A percentile compares a stretch with the other conserved stretches of the same genome.
Conservation (phyloP, 2,888 invertebrate genomes). For the Plebejus melissa region DNA sequence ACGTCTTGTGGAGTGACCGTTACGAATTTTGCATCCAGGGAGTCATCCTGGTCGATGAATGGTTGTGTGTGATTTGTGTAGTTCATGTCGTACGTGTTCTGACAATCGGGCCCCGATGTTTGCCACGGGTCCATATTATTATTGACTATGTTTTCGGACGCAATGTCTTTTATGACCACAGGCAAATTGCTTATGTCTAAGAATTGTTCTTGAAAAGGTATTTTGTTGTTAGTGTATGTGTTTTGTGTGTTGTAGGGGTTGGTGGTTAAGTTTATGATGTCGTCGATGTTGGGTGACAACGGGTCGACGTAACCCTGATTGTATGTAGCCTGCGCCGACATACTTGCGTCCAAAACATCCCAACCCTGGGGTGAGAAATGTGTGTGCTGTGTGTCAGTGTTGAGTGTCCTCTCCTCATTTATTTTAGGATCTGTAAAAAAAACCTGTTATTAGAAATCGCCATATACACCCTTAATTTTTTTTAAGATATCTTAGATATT, state of each 20-base stretch:
- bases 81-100: conserved; percentile 49
- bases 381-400: conserved; percentile 68
- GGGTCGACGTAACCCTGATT: conserved; percentile 51
- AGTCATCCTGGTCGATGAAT: conserved; percentile 66
- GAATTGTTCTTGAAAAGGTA: conserved; percentile 56
- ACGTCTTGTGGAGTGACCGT: conserved; percentile 63
- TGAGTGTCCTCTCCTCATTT: conserved; percentile 62
- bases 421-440: conserved; percentile 55
- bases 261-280: conserved; percentile 46
- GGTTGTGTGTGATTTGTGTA: conserved; percentile 55
- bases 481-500: background rate
- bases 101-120: conserved; percentile 48
- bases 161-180: conserved; percentile 60
- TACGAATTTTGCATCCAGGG: conserved; percentile 58
- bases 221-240: conserved; percentile 43
- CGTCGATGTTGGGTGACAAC: conserved; percentile 55
- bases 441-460: background rate
- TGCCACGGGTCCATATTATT: conserved; percentile 47
- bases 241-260: conserved; percentile 45
- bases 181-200: conserved; percentile 64
- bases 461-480: background rate
- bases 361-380: conserved; percentile 67
- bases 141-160: conserved; percentile 50
- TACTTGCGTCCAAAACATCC: conserved; percentile 61
- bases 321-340: conserved; percentile 54